Conservation (phyloP, 2,888 invertebrate species). For the Zeuzera pyrina region DNA sequence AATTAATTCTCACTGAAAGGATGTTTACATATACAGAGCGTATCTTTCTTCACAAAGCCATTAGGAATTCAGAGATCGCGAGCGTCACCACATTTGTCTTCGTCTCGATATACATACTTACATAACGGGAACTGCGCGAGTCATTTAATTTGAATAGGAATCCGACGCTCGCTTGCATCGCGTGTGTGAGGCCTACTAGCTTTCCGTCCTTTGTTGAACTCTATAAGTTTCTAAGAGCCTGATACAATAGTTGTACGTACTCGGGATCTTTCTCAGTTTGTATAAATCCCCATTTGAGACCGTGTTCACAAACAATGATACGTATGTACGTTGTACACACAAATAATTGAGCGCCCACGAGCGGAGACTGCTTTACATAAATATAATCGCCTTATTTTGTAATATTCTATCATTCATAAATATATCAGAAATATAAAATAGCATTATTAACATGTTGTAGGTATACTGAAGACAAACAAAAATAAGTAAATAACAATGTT, state of each 20-base stretch:
- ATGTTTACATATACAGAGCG: too few relatives aligned
- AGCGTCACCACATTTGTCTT: slow-evolving; percentile 8
- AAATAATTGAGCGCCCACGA: too few relatives aligned
- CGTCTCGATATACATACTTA: slow-evolving; percentile 3
- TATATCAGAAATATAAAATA: too few relatives aligned
- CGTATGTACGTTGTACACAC: too few relatives aligned
- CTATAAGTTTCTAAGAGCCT: slow-evolving; percentile 21
- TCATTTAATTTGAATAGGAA: slow-evolving; percentile 35
- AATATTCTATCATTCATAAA: too few relatives aligned
- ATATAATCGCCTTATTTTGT: too few relatives aligned
- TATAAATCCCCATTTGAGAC: not conserved
- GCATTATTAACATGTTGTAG: too few relatives aligned
- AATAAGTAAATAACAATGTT: too few relatives aligned
- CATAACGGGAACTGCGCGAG: slow-evolving; percentile 14
- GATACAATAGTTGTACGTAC: slow-evolving; percentile 12
- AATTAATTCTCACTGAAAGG: too few relatives aligned
- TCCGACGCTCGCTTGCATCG: slow-evolving; percentile 18
- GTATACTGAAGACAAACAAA: too few relatives aligned
- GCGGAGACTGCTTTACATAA: too few relatives aligned
- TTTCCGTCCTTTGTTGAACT: slow-evolving; percentile 29
- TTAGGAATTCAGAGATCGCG: slow-evolving; percentile 5
- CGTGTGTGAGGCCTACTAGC: slow-evolving; percentile 19
- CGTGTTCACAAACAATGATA: not conserved
- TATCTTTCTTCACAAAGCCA: too few relatives aligned
- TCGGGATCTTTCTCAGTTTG: slow-evolving; percentile 1